Conservation (phyloP, 1,140 invertebrate species). For the Macrostomum lignano region DNA sequence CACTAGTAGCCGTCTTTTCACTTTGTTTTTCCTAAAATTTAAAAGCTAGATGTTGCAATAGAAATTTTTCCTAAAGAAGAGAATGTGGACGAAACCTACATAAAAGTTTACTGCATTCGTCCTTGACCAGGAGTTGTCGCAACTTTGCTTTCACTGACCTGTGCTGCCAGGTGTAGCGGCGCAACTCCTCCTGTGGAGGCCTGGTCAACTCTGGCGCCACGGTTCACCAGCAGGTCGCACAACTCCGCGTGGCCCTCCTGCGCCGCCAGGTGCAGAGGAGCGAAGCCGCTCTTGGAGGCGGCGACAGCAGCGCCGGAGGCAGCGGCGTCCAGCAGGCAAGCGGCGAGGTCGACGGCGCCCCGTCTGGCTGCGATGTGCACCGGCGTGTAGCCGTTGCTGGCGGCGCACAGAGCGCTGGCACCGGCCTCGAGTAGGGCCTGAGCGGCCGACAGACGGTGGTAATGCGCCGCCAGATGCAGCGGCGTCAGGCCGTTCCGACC, state of each 20-base stretch:
- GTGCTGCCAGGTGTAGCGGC: constrained; percentile 81
- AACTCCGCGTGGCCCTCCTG: constrained; percentile 44
- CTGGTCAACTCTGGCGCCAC: constrained; percentile 60
- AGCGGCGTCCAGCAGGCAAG: constrained; percentile 73
- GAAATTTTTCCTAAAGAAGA: too few relatives aligned
- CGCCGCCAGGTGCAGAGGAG: constrained; percentile 56
- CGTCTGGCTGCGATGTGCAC: constrained; percentile 83
- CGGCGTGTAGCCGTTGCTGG: constrained; percentile 66
- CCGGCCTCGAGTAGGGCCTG: constrained; percentile 64
- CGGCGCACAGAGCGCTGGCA: constrained; percentile 66
- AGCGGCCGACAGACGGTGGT: constrained; percentile 83
- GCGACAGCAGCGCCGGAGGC: constrained; percentile 73
- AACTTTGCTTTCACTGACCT: too few relatives aligned
- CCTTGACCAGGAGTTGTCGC: too few relatives aligned
- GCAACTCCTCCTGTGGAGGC: constrained; percentile 60
- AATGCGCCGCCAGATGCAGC: constrained; percentile 70
- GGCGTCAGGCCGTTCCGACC: constrained; percentile 72
- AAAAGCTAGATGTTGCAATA: too few relatives aligned
- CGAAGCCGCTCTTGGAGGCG: constrained; percentile 74
- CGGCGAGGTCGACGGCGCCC: constrained; percentile 38
- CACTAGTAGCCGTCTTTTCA: too few relatives aligned
- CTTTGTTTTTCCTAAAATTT: too few relatives aligned
- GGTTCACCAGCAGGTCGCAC: constrained; percentile 56
- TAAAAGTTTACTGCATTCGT: too few relatives aligned
- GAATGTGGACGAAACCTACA: too few relatives aligned